Evolutionary conservation across 2,797 vertebrate genomes (phyloP), one percentile per base, ranked within the genome.

Genomic region (Urocyon cinereoargenteus): DNA sequence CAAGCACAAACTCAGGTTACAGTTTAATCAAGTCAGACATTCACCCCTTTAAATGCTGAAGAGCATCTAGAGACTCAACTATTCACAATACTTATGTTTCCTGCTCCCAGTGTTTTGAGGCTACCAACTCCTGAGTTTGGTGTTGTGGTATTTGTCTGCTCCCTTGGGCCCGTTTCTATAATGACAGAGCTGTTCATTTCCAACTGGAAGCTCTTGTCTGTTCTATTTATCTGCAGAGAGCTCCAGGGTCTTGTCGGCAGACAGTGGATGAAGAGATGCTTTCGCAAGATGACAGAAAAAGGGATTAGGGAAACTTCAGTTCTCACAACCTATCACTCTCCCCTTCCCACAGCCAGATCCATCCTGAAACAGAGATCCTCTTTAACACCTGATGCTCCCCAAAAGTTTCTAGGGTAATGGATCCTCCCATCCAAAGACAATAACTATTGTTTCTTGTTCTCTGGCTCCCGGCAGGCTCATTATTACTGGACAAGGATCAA

Each of bases 401-500:
- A 1, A 92, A 94, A 81, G 90, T 36, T 84, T 82, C 72, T 36
- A n/a, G 72, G 72, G 61, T 82, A 86, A 86, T 2, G 5, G 73
- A 88, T 81, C 66, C 62, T 86, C 24, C 19, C 51, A 73, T 68
- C 36, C 49, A 59, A 93, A 72, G 91, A 79, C 92, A 89, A 34
- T 93, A 64, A 90, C 64, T 64, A 89, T 45, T 86, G 59, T 86
- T 97, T 81, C 59, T 62, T 91, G n/a, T 77, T 66, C 89, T 57
- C 34, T 57, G 78, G 61, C 61, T 97, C 64, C 86, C 66, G 81
- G 86, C 53, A 96, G 85, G 57, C 88, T 96, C 93, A 61, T 36
- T 86, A 81, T 83, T 79, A 57, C 85, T 87, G 85, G 94, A 96
- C 45, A 40, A 72, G 34, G n/a, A 94, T 95, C 93, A 93, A 90